Percentiles rank a stretch among this genome's conserved stretches.
Evolutionary conservation across 2,888 invertebrate species (phyloP).

Genomic region (Xestia sexstrigata): DNA sequence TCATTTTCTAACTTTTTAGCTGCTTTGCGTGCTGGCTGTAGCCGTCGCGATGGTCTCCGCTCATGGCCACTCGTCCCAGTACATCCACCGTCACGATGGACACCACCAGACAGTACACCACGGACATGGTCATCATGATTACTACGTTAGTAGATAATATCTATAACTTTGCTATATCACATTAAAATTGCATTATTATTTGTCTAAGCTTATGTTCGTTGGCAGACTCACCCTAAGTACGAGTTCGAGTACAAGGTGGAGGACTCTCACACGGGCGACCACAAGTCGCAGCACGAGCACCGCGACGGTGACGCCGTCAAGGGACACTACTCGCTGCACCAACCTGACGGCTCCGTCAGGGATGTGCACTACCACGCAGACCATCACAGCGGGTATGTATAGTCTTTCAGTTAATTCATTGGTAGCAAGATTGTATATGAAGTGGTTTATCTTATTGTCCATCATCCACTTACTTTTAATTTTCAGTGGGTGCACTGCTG

Average conservation of each 20-base stretch:
- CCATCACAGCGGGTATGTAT: slow-evolving; percentile 48
- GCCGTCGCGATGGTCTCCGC: slow-evolving; percentile 28
- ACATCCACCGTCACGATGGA: slow-evolving; percentile 75
- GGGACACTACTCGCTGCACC: slow-evolving; percentile 79
- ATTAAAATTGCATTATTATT: not conserved
- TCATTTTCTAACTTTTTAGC: slow-evolving; percentile 25
- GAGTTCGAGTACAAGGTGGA: slow-evolving; percentile 89
- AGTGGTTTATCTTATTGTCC: too few species aligned
- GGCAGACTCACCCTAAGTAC: slow-evolving; percentile 86
- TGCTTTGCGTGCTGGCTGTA: slow-evolving; percentile 41
- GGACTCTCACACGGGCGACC: slow-evolving; percentile 89
- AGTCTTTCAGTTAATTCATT: not conserved
- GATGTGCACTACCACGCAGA: slow-evolving; percentile 88
- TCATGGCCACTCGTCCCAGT: slow-evolving; percentile 61
- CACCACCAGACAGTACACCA: slow-evolving; percentile 73
- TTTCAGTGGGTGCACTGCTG: not conserved
- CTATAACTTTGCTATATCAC: not conserved
- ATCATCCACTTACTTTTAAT: not conserved
- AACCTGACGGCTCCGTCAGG: slow-evolving; percentile 88
- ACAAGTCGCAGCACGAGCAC: slow-evolving; percentile 87
- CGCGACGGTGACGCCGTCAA: slow-evolving; percentile 86
- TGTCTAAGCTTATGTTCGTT: not conserved
- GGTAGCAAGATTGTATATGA: not conserved
- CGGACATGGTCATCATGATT: slow-evolving; percentile 66
- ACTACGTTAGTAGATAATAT: slow-evolving; percentile 43